Conservation (phyloP, 2,888 invertebrate species). For the Cosmia pyralina region DNA sequence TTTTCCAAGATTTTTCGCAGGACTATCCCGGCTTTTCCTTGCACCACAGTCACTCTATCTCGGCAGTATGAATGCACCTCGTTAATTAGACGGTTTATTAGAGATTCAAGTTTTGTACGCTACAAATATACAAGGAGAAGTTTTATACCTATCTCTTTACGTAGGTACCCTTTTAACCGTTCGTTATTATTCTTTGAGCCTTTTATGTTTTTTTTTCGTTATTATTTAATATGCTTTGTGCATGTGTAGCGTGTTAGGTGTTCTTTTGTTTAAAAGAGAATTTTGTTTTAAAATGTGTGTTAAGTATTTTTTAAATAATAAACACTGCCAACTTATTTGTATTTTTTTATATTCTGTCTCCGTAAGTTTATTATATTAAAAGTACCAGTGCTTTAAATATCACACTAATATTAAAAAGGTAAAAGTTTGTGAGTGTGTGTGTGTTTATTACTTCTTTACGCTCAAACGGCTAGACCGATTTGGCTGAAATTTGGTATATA, state of each 20-base stretch:
- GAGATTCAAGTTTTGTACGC: conserved; percentile 78
- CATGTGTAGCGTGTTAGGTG: not conserved
- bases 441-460: too few species aligned
- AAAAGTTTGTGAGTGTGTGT: too few species aligned
- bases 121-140: conserved; percentile 61
- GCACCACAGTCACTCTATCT: conserved; percentile 63
- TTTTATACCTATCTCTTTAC: conserved; percentile 45
- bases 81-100: conserved; percentile 88
- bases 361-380: too few species aligned
- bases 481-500: too few species aligned
- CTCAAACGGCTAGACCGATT: too few species aligned
- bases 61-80: conserved; percentile 78
- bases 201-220: conserved; percentile 7
- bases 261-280: not conserved
- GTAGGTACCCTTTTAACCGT: conserved; percentile 31
- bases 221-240: conserved; percentile 24
- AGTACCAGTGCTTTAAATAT: too few species aligned
- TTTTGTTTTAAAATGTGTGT: not conserved
- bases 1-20: not conserved
- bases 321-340: not conserved
- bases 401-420: too few species aligned
- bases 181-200: conserved; percentile 47
- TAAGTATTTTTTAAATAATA: not conserved
- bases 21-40: conserved; percentile 14
- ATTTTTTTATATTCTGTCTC: not conserved